Evolutionary conservation across 2,888 invertebrate genomes (phyloP).

Genomic region (Brenthis ino): DNA sequence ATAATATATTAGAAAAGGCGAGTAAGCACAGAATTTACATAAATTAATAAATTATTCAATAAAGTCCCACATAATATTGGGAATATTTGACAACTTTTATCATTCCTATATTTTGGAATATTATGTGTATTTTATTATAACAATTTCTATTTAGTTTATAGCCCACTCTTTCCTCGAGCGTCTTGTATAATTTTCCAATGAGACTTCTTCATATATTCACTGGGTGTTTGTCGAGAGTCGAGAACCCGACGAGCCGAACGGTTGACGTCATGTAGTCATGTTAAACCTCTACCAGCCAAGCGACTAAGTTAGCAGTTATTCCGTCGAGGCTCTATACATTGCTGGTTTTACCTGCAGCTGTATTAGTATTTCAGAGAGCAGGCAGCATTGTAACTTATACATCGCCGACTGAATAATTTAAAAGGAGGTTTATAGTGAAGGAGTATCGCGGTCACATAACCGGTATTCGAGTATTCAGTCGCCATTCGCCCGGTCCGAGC

Average conservation of each 20-base stretch:
- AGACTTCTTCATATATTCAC: slow-evolving; percentile 67
- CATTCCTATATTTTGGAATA: too few species aligned
- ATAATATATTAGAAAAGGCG: too few species aligned
- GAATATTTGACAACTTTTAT: too few species aligned
- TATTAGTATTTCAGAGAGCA: slow-evolving; percentile 40
- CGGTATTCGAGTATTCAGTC: slow-evolving; percentile 76
- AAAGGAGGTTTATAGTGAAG: slow-evolving; percentile 58
- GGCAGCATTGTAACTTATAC: slow-evolving; percentile 58
- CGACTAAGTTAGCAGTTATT: slow-evolving; percentile 34
- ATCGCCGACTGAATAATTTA: slow-evolving; percentile 44
- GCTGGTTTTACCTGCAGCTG: slow-evolving; percentile 48
- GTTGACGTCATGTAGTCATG: slow-evolving; percentile 79
- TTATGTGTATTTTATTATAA: not conserved
- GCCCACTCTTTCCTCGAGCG: slow-evolving; percentile 57
- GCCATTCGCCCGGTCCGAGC: slow-evolving; percentile 67
- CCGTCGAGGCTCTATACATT: slow-evolving; percentile 49
- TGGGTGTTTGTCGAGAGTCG: slow-evolving; percentile 75
- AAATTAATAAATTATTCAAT: too few species aligned
- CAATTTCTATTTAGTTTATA: not conserved
- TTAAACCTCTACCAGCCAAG: slow-evolving; percentile 62
- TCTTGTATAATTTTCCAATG: slow-evolving; percentile 67
- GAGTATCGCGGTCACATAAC: slow-evolving; percentile 81
- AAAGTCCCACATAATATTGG: too few species aligned
- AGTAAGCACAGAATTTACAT: too few species aligned
- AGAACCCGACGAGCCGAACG: slow-evolving; percentile 78